phyloP scores from a whole-genome alignment of 2,113 vertebrate species.

The Aptenodytes forsteri region DNA sequence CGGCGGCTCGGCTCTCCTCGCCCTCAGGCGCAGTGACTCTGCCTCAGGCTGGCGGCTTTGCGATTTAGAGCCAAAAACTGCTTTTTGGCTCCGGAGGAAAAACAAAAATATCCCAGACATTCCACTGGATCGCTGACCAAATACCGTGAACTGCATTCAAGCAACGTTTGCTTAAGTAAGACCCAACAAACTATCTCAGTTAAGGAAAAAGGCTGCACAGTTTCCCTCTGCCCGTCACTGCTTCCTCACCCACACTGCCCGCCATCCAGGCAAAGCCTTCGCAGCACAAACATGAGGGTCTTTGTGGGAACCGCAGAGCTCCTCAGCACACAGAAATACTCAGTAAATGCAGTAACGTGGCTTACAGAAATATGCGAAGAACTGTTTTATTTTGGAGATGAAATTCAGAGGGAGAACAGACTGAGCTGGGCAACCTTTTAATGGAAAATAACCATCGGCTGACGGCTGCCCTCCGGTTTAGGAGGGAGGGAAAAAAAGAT shows the following conservation, averaged over 20 bases:
- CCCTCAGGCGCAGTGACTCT: not conserved
- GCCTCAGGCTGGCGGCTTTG: not conserved
- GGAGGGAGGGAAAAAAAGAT: not conserved
- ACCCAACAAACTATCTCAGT: not conserved
- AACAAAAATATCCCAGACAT: conserved; percentile 63
- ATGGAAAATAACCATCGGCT: not conserved
- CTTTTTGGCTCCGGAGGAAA: not conserved
- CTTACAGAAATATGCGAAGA: not conserved
- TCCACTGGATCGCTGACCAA: conserved; percentile 41
- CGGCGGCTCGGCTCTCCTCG: not conserved
- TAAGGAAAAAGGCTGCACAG: conserved; percentile 5
- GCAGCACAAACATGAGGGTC: not conserved
- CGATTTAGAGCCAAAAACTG: not conserved
- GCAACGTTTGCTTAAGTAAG: not conserved
- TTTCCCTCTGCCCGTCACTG: not conserved
- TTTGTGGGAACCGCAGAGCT: not conserved
- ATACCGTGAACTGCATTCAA: conserved; percentile 3
- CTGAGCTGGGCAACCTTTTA: not conserved
- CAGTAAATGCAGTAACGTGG: not conserved
- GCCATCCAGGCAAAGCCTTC: not conserved
- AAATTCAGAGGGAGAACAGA: not conserved
- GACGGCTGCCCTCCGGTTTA: not conserved
- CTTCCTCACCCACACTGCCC: not conserved
- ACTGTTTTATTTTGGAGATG: not conserved
- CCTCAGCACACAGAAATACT: not conserved